Evolutionary conservation across 2,888 invertebrate species (phyloP).

Genomic region (Plebejus anna): DNA sequence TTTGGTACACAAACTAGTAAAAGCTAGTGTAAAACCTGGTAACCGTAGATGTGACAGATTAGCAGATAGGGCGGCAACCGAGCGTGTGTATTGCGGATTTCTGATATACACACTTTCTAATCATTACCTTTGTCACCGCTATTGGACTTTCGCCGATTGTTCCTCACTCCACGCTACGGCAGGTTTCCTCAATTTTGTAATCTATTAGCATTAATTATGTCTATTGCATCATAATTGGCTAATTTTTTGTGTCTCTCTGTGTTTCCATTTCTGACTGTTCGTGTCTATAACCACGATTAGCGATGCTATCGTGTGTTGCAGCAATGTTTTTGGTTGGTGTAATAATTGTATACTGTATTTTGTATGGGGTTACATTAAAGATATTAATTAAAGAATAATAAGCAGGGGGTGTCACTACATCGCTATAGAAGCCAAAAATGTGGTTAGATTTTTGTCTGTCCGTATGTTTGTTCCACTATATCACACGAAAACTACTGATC

Average conservation of each 20-base stretch:
- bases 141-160: slow-evolving; percentile 78
- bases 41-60: slow-evolving; percentile 62
- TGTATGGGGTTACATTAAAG: background rate
- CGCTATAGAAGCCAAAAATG: too few species aligned
- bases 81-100: slow-evolving; percentile 74
- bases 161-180: slow-evolving; percentile 67
- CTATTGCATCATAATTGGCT: slow-evolving; percentile 55
- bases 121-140: slow-evolving; percentile 76
- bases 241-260: slow-evolving; percentile 11
- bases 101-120: slow-evolving; percentile 78
- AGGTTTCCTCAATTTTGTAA: slow-evolving; percentile 62
- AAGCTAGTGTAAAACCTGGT: background rate
- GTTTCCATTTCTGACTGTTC: background rate
- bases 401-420: too few species aligned
- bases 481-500: too few species aligned
- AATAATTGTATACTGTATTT: background rate
- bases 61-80: slow-evolving; percentile 75
- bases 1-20: too few species aligned
- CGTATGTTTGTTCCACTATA: too few species aligned
- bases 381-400: too few species aligned
- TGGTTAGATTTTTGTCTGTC: too few species aligned
- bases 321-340: background rate
- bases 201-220: slow-evolving; percentile 55
- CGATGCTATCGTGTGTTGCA: background rate
- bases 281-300: background rate